These are phyloP conservation scores for Agapostemon virescens DNA, from an alignment of 2,888 invertebrate species.

Conservation along the genomic window DNA sequence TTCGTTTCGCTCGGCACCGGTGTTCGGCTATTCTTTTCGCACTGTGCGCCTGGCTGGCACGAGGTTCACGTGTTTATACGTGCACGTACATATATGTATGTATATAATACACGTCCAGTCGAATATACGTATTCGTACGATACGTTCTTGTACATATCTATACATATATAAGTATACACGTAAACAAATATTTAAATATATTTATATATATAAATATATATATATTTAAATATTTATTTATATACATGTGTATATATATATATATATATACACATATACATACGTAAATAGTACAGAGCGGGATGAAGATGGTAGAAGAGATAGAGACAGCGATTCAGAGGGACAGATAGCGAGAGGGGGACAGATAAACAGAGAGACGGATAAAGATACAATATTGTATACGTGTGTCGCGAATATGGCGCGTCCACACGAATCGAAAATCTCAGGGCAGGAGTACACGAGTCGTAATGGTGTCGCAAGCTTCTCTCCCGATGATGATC, in stretches of 20 bases:
- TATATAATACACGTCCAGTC: conserved; percentile 11
- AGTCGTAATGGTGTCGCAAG: conserved; percentile 42
- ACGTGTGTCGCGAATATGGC: conserved; percentile 52
- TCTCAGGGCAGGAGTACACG: conserved; percentile 41
- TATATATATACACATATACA: background rate
- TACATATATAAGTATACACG: conserved; percentile 26
- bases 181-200: conserved; percentile 17
- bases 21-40: conserved; percentile 47
- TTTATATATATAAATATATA: conserved; percentile 17
- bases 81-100: conserved; percentile 35
- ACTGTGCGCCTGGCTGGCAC: conserved; percentile 53
- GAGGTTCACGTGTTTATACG: conserved; percentile 48
- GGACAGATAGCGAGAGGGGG: conserved; percentile 18
- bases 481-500: conserved; percentile 30
- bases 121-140: conserved; percentile 12
- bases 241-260: conserved; percentile 24
- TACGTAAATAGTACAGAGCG: conserved; percentile 44
- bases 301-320: conserved; percentile 21
- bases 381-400: conserved; percentile 45
- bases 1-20: conserved; percentile 37
- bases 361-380: conserved; percentile 42
- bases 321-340: conserved; percentile 12
- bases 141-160: conserved; percentile 26
- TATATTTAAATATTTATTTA: conserved; percentile 20
- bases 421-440: conserved; percentile 50